Evolutionary conservation across 2,113 vertebrate genomes (phyloP), one percentile per base, ranked within the genome.

Genomic region (Pionites leucogaster): DNA sequence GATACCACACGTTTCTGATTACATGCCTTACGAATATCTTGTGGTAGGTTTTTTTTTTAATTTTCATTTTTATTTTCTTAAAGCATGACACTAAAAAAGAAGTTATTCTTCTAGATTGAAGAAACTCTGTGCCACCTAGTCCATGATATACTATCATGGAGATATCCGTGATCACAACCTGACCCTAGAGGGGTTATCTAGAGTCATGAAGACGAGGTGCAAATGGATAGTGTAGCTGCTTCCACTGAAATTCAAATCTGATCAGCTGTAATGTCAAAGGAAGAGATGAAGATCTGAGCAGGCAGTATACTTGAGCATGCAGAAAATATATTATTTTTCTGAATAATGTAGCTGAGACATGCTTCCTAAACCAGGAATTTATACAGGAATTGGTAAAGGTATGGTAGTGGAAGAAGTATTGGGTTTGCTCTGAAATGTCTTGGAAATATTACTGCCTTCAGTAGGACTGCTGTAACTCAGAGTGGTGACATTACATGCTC

Each of bases 1-100:
- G 10, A 24, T 62, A 77, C 11, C 41, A 33, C 6, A n/a, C 7
- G 37, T 8, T 57, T 91, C 82, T 75, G 3, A n/a, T 67, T 33
- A 57, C 4, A 0, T n/a, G 4, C 31, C 28, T 28, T 29, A 16
- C 10, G 2, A n/a, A 23, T 13, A 27, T 14, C 1, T 57, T 20
- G 19, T 57, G 20, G 55, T 22, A 5, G 13, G 7, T 18, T 17
- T 22, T 41, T 42, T 2, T 37, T 23, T 4, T 16, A 35, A 1
- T 11, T 33, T 55, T 37, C 6, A 31, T 46, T 23, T 69, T 33
- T 22, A 10, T 37, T 2, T 69, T 70, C 6, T 28, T 72, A 35
- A 72, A 46, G 6, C 3, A 19, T 67, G 8, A 69, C 64, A 33
- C 2, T 52, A 8, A 62, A 59, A 65, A 68, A 46, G 2, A 31